Conservation (phyloP, 2,113 vertebrate genomes). For the Epinephelus cyanopodus region DNA sequence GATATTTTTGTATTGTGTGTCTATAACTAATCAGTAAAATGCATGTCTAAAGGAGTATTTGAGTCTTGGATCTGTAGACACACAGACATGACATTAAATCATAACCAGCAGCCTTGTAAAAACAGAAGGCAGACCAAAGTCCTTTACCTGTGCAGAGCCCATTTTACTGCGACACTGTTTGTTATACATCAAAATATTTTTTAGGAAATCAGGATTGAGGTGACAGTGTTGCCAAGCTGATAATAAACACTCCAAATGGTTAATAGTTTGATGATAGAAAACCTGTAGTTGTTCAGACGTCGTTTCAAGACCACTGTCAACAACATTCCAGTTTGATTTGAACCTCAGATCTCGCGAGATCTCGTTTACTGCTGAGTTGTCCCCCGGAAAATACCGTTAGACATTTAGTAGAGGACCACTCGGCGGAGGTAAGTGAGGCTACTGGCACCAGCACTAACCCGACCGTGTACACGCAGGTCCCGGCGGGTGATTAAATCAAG, state of each 20-base stretch:
- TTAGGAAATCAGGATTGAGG: not conserved
- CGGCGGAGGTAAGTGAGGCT: conserved; percentile 70
- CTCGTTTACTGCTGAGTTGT: conserved; percentile 40
- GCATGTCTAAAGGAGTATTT: not conserved
- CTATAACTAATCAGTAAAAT: not conserved
- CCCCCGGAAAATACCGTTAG: conserved; percentile 60
- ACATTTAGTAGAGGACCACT: conserved; percentile 42
- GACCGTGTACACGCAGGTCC: not conserved
- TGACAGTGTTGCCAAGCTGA: not conserved
- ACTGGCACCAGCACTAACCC: conserved; percentile 5
- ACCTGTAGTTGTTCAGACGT: not conserved
- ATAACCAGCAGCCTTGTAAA: not conserved
- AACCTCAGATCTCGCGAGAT: conserved; percentile 68
- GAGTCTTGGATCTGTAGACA: not conserved
- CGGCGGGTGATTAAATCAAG: not conserved
- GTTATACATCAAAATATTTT: too few species aligned
- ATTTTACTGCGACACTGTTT: not conserved
- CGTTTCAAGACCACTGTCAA: not conserved
- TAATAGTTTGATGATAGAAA: too few species aligned
- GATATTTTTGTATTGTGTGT: not conserved
- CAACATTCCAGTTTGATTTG: not conserved
- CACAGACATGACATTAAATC: not conserved
- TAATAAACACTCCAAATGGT: not conserved
- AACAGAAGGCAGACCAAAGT: not conserved
- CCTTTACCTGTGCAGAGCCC: not conserved